Percentiles rank a stretch among this genome's conserved stretches.
Evolutionary conservation across 1,140 invertebrate genomes (phyloP).

Genomic region (Ceratina japonica): DNA sequence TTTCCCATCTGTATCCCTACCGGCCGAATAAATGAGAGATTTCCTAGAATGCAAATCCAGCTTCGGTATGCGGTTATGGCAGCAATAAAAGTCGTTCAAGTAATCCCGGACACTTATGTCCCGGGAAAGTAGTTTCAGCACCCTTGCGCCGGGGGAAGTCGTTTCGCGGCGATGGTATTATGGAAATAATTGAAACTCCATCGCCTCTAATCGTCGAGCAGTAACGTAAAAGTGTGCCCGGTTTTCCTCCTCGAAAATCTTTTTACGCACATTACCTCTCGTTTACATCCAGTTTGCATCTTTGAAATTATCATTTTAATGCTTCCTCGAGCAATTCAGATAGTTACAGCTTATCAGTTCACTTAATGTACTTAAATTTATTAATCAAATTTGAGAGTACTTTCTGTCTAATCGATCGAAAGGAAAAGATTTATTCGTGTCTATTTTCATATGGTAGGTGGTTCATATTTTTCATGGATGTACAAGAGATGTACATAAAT

Average conservation of each 20-base stretch:
- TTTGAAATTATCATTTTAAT: slow-evolving; percentile 23
- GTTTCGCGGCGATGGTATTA: slow-evolving; percentile 45
- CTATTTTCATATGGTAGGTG: not conserved
- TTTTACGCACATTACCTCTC: slow-evolving; percentile 18
- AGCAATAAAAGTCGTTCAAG: slow-evolving; percentile 54
- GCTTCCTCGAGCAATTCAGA: not conserved
- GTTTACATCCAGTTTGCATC: slow-evolving; percentile 43
- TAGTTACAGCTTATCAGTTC: not conserved
- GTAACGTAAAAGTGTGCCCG: slow-evolving; percentile 19
- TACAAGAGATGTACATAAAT: not conserved
- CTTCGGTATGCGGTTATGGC: slow-evolving; percentile 47
- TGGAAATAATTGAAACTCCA: slow-evolving; percentile 58
- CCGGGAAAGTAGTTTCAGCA: slow-evolving; percentile 25
- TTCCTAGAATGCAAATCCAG: slow-evolving; percentile 47
- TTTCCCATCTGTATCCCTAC: not conserved
- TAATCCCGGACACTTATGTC: slow-evolving; percentile 58
- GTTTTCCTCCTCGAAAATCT: not conserved
- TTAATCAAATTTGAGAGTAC: too few species aligned
- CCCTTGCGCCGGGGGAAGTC: slow-evolving; percentile 7
- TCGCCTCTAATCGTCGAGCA: slow-evolving; percentile 31
- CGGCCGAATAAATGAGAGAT: slow-evolving; percentile 45
- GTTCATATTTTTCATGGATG: too few species aligned
- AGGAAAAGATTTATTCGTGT: not conserved
- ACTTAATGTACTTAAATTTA: too few species aligned
- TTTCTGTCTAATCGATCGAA: too few species aligned